Base-by-base conservation (phyloP, 2,797 vertebrate genomes). In the Scyliorhinus canicula region DNA sequence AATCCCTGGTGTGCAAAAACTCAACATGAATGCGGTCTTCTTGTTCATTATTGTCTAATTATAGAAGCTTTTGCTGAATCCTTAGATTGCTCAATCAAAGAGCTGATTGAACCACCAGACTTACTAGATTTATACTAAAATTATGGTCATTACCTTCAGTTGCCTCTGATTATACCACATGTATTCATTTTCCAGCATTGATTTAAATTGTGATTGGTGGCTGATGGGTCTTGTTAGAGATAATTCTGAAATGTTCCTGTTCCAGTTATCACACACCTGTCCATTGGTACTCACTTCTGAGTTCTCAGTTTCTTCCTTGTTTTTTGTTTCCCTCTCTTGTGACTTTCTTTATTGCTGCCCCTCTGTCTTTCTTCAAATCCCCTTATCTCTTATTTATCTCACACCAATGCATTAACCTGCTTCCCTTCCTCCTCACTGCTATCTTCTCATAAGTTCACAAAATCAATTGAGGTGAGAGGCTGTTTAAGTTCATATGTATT, bases 141-240 rank as follows among this genome's bases (percentile, higher is more conserved):
- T 91, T 91, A 91, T 91, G 88, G 57, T 91, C 88, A 91, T 91
- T 91, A 91, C 88, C 88, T 91, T 91, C 57, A 63, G 88, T 91
- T 91, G 35, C 88, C 88, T 63, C 60, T 91, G 88, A 91, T 91
- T 91, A 91, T 91, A 65, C 8, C 88, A 65, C 88, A 91, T 91
- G 57, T 44, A 65, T 65, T 91, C 88, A 91, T 65, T 91, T 88
- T 91, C 19, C 57, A 91, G 88, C 88, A 91, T 91, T 91, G 57
- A 91, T 91, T 91, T 91, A 91, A 91, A 91, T 60, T 65, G 88
- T 44, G 88, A 91, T 91, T 91, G 88, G 88, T 91, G n/a, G 88
- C 26, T 91, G 88, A 91, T 91, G 88, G 88, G 57, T 65, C 88
- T 91, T 91, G 60, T 91, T 91, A 91, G 60, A 65, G n/a, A 91